A percentile compares a stretch with the other conserved stretches of the same genome.
phyloP scores from a whole-genome alignment of 2,888 invertebrate genomes.

The Altica lythri region DNA sequence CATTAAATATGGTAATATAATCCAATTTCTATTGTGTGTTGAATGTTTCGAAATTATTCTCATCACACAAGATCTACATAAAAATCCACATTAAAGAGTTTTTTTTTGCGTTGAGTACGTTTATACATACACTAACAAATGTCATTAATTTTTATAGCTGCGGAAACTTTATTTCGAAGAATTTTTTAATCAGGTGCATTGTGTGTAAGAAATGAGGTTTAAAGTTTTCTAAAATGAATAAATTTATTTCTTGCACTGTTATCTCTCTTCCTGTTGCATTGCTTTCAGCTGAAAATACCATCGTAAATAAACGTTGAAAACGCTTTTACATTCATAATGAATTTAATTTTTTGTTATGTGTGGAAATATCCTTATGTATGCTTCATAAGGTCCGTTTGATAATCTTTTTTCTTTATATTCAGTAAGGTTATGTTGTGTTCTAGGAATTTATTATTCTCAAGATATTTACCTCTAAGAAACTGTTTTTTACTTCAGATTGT shows the following conservation, averaged over 20 bases:
- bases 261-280: constrained; percentile 48
- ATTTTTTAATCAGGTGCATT: constrained; percentile 49
- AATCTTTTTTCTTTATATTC: constrained; percentile 28
- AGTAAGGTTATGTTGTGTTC: constrained; percentile 5
- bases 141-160: constrained; percentile 49
- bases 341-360: constrained; percentile 39
- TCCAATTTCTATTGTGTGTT: constrained; percentile 17
- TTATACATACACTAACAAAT: constrained; percentile 24
- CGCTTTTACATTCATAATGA: constrained; percentile 44
- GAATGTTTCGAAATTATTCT: constrained; percentile 27
- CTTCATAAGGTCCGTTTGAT: constrained; percentile 29
- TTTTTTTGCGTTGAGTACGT: constrained; percentile 25
- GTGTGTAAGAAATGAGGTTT: constrained; percentile 47
- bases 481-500: no score
- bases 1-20: constrained; percentile 20
- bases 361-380: constrained; percentile 28
- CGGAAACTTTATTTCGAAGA: constrained; percentile 46
- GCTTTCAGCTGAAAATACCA: constrained; percentile 41
- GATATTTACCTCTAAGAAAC: background rate
- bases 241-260: constrained; percentile 47
- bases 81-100: constrained; percentile 35
- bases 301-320: constrained; percentile 41
- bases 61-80: constrained; percentile 35
- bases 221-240: constrained; percentile 47
- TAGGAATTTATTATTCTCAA: constrained; percentile 13